Conservation (phyloP, 1,140 invertebrate genomes). For the Macrocentrus cingulum region DNA sequence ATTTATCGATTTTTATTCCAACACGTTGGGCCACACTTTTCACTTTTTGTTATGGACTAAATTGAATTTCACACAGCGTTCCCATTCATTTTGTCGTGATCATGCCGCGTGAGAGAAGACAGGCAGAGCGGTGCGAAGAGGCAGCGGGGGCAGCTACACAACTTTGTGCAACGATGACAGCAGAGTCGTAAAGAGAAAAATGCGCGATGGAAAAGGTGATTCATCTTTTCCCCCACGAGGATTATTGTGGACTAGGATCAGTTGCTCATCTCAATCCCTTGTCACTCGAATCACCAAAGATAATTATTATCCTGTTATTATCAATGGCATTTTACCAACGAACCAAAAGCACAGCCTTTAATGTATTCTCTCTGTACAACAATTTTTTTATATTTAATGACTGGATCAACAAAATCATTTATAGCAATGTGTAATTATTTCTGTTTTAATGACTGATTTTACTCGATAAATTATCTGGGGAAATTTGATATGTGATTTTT, state of each 20-base stretch:
- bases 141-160: not conserved
- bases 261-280: not conserved
- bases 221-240: conserved; percentile 41
- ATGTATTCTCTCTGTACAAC: too few relatives aligned
- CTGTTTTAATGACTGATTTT: too few relatives aligned
- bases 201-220: conserved; percentile 34
- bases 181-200: conserved; percentile 6
- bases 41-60: conserved; percentile 30
- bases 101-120: not conserved
- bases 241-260: conserved; percentile 30
- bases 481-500: too few relatives aligned
- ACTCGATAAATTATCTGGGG: too few relatives aligned
- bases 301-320: too few relatives aligned
- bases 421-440: too few relatives aligned
- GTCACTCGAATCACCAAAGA: not conserved
- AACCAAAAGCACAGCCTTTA: too few relatives aligned
- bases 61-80: conserved; percentile 34
- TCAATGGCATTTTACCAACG: too few relatives aligned
- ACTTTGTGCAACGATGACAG: conserved; percentile 1
- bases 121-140: not conserved
- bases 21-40: conserved; percentile 15
- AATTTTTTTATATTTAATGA: too few relatives aligned
- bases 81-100: conserved; percentile 33
- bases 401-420: too few relatives aligned
- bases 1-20: conserved; percentile 2